These are phyloP conservation scores for Crambe crambe DNA, from an alignment of 37 sponge, comb jelly and placozoan species.

Conservation along the genomic window DNA sequence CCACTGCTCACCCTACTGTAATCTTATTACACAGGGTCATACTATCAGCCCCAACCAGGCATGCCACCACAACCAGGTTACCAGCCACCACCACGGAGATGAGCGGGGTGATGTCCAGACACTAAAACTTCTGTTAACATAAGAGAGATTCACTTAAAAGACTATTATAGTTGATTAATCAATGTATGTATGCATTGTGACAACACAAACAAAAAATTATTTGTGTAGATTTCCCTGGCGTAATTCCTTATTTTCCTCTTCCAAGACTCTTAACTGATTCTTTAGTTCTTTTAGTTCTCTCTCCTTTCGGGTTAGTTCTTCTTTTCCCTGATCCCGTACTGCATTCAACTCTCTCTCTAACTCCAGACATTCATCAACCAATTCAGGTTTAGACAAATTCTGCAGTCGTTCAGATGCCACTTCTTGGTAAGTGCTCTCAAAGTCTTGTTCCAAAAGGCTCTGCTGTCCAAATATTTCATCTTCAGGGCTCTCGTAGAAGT, in stretches of 20 bases:
- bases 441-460: slow-evolving; percentile 51
- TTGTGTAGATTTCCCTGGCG: too few relatives aligned
- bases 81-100: slow-evolving; percentile 18
- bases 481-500: slow-evolving; percentile 34
- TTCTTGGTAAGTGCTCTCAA: slow-evolving; percentile 35
- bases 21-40: too few relatives aligned
- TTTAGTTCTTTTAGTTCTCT: neutral
- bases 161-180: too few relatives aligned
- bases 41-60: too few relatives aligned
- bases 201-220: too few relatives aligned
- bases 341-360: slow-evolving; percentile 10
- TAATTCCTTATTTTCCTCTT: neutral
- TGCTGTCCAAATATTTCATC: slow-evolving; percentile 39
- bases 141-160: too few relatives aligned
- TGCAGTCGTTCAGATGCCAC: slow-evolving; percentile 35
- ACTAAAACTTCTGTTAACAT: too few relatives aligned
- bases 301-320: neutral
- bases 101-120: slow-evolving; percentile 1
- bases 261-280: neutral
- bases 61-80: slow-evolving; percentile 8
- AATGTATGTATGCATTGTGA: too few relatives aligned
- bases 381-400: slow-evolving; percentile 36
- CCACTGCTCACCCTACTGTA: too few relatives aligned
- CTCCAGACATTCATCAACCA: slow-evolving; percentile 35
- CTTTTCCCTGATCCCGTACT: neutral